Conservation (phyloP, 1,140 invertebrate genomes). For the Cataglyphis hispanica region DNA sequence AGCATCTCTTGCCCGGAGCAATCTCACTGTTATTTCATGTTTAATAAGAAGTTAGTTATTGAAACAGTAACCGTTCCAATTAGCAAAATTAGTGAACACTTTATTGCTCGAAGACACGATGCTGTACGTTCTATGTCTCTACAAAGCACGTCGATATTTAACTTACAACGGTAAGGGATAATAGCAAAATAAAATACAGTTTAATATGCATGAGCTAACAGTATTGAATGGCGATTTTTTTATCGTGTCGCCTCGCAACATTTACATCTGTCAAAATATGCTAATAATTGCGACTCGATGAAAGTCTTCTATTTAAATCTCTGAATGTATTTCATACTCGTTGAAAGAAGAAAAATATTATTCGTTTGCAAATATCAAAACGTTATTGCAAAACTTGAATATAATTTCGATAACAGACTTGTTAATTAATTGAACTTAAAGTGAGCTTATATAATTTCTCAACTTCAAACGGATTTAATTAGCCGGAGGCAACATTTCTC, state of each 20-base stretch:
- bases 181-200: neutral
- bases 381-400: neutral
- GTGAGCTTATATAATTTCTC: neutral
- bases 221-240: neutral
- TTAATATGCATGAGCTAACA: neutral
- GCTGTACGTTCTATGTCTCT: neutral
- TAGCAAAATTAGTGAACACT: conserved; percentile 48
- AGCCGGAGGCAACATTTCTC: neutral
- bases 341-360: neutral
- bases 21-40: conserved; percentile 6
- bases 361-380: neutral
- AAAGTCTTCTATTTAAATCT: neutral
- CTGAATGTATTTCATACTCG: neutral
- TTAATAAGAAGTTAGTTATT: conserved; percentile 42
- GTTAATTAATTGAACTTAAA: neutral
- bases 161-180: neutral
- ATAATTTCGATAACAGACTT: neutral
- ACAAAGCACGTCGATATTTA: conserved; percentile 5
- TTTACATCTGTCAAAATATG: neutral
- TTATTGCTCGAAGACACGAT: conserved; percentile 1
- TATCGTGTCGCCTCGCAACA: neutral
- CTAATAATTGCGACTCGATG: neutral
- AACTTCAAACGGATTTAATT: neutral
- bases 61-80: conserved; percentile 40
- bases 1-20: neutral